phyloP scores from a whole-genome alignment of 2,797 vertebrate genomes.

The Bradypodion ventrale region DNA sequence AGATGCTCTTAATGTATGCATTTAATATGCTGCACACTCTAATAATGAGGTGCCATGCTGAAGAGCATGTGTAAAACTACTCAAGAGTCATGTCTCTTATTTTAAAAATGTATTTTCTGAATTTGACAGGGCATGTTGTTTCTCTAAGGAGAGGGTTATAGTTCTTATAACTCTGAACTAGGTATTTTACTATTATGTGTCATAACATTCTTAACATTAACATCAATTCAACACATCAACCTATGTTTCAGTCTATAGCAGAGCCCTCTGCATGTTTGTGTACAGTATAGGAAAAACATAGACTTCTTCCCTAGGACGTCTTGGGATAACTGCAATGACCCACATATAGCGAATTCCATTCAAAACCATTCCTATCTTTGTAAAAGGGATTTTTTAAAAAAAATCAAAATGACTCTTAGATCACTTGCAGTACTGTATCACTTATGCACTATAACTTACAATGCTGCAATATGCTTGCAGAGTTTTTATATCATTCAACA shows the following conservation, averaged over 20 bases:
- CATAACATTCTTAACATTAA: neutral
- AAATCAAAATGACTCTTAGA: neutral
- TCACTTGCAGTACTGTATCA: neutral
- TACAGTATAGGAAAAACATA: neutral
- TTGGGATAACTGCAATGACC: neutral
- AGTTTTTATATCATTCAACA: neutral
- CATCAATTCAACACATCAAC: neutral
- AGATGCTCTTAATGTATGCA: neutral
- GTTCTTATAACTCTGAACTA: conserved; percentile 2
- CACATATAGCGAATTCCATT: neutral
- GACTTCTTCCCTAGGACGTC: neutral
- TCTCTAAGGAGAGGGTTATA: neutral
- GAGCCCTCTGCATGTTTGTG: neutral
- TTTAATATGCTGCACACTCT: neutral
- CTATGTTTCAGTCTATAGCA: neutral
- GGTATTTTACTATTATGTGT: neutral
- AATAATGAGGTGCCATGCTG: neutral
- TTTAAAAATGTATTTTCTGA: neutral
- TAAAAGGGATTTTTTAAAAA: neutral
- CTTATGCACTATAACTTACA: neutral
- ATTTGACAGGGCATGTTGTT: neutral
- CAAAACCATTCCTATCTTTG: neutral
- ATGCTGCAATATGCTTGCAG: neutral
- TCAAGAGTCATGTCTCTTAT: neutral
- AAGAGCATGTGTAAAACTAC: neutral